These are phyloP conservation scores for Resseliella maxima DNA, from an alignment of 2,888 invertebrate genomes.

Conservation along the genomic window DNA sequence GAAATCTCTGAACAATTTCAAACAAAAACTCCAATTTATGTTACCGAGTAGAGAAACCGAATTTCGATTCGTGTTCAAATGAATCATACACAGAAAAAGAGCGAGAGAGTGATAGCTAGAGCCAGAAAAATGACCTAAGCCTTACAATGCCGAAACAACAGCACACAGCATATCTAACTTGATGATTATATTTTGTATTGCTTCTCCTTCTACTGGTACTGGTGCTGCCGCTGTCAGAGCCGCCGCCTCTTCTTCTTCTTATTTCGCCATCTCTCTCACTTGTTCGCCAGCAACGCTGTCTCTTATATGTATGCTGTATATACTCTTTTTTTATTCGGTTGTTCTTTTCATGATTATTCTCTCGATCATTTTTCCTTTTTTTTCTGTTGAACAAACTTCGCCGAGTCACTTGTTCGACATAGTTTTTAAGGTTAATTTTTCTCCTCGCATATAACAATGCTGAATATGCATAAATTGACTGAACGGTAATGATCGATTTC, in stretches of 20 bases:
- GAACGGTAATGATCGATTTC: conserved; percentile 3
- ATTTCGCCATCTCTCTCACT: too few species aligned
- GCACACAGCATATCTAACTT: conserved; percentile 20
- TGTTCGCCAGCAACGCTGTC: neutral
- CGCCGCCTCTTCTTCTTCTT: neutral
- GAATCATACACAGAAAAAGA: neutral
- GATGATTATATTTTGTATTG: conserved; percentile 36
- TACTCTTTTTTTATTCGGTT: neutral
- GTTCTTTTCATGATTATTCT: conserved; percentile 38
- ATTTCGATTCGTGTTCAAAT: neutral
- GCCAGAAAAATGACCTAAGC: conserved; percentile 23
- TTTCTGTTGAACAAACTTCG: neutral
- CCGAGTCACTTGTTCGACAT: neutral
- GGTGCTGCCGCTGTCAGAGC: neutral
- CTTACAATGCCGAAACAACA: neutral
- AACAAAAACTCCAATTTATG: neutral
- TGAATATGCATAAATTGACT: neutral
- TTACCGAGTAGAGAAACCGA: neutral
- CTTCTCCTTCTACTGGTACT: neutral
- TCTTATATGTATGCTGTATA: neutral
- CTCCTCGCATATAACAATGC: neutral
- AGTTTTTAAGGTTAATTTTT: neutral
- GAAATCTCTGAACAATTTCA: neutral
- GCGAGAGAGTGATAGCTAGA: neutral
- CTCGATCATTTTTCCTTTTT: conserved; percentile 14